Conservation (phyloP, 2,797 vertebrate genomes). For the Pipistrellus nathusii region DNA sequence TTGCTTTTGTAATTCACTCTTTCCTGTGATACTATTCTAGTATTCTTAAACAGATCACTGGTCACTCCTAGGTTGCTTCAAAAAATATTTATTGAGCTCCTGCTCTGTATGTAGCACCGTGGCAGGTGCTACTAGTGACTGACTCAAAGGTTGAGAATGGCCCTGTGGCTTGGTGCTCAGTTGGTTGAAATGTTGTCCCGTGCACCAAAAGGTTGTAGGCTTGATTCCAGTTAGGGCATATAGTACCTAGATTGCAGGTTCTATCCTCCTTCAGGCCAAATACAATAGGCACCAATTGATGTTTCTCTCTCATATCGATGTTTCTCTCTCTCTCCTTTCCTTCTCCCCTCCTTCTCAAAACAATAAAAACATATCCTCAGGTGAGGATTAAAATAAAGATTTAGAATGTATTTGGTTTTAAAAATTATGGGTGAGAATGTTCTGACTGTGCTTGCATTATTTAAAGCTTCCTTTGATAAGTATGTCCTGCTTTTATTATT, state of each 20-base stretch:
- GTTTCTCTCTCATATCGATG: not conserved
- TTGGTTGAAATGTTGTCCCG: not conserved
- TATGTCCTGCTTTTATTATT: not conserved
- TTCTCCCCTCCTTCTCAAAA: not conserved
- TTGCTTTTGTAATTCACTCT: slow-evolving; percentile 2
- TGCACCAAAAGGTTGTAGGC: not conserved
- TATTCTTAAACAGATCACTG: not conserved
- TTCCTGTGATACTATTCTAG: not conserved
- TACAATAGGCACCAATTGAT: not conserved
- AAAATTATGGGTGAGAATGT: not conserved
- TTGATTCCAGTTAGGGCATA: not conserved
- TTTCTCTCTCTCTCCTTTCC: not conserved
- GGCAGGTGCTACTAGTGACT: not conserved
- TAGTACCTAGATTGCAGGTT: not conserved
- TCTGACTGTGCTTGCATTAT: not conserved
- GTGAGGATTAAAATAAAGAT: not conserved
- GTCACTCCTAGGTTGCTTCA: not conserved
- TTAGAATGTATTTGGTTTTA: slow-evolving; percentile 27
- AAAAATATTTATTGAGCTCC: not conserved
- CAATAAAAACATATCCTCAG: not conserved
- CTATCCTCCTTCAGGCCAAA: not conserved
- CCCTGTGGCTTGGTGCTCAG: not conserved
- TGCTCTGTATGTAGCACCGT: not conserved
- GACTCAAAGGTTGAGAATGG: not conserved
- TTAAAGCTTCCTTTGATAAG: slow-evolving; percentile 31